Evolutionary conservation across 2,113 vertebrate genomes (phyloP), one percentile per base, ranked within the genome.

Genomic region (Pteronura brasiliensis): DNA sequence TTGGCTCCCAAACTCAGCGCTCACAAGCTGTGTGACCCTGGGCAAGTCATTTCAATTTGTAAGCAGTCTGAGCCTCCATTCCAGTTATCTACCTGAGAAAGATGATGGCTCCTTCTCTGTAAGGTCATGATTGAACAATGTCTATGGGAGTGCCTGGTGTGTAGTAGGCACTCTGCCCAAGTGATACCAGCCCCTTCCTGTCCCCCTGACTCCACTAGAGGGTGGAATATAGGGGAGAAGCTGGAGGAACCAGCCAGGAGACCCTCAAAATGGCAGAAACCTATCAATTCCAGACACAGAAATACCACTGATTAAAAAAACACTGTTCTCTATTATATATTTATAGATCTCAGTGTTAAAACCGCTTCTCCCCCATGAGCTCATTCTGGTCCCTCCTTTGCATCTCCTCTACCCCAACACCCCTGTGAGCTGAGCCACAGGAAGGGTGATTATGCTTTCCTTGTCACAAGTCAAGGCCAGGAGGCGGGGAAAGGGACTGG

Each of bases 231-330:
- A 52, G 44, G 17, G 42, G 15, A 55, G n/a, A 34, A 39, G 2
- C 89, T 71, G n/a, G 52, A 82, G 59, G 65, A 86, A 47, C 1
- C 67, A 79, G 44, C 59, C 44, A 92, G 88, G 71, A 94, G 88
- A 39, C 59, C 2, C 59, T 90, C 44, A 34, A 49, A 47, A 34
- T 1, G 36, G 69, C 36, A 92, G 79, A 74, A 82, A 57, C 67
- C 29, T 21, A 55, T 2, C 7, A 31, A 29, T 42, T 67, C 36
- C 21, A 39, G 21, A 61, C 4, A 2, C 2, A 7, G 52, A 61
- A 71, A 76, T 47, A 12, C 6, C 31, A 9, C 3, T 18, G 47
- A 39, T n/a, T 52, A 21, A 86, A 69, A 17, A 27, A 93, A 18
- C 10, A 20, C n/a, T 18, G 6, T 25, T 77, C 17, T 77, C 31